These are phyloP conservation scores for Brachystomella parvula DNA, from an alignment of 1,140 invertebrate species.

Conservation along the genomic window DNA sequence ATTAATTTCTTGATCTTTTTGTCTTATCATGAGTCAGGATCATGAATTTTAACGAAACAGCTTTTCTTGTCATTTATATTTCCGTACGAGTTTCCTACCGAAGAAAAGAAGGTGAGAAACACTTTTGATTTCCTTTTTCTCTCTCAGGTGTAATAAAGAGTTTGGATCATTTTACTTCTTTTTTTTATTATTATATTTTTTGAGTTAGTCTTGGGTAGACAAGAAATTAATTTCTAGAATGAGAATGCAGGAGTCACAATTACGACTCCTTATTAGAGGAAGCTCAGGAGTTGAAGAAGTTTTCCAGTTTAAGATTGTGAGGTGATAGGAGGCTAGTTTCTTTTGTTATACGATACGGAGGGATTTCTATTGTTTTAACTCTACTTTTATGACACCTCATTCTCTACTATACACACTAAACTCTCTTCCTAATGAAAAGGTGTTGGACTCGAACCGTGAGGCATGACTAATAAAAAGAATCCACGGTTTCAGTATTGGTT, in stretches of 20 bases:
- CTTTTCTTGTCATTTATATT: neutral
- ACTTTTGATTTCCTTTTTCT: conserved; percentile 18
- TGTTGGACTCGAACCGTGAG: no score
- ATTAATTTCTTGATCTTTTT: neutral
- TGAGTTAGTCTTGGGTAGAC: neutral
- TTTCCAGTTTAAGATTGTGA: conserved; percentile 5
- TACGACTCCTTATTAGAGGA: conserved; percentile 21
- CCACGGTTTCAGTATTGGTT: no score
- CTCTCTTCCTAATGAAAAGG: no score
- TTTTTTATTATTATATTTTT: neutral
- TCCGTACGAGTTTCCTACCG: neutral
- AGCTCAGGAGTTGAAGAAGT: neutral
- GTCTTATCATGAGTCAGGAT: neutral
- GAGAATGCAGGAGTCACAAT: conserved; percentile 31
- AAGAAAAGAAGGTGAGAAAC: conserved; percentile 17
- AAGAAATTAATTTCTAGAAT: neutral
- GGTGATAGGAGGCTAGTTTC: conserved; percentile 9
- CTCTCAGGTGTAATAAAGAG: conserved; percentile 35
- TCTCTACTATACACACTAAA: neutral
- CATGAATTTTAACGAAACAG: neutral
- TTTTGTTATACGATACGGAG: conserved; percentile 22
- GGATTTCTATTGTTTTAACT: conserved; percentile 34
- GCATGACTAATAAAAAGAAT: no score
- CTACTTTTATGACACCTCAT: conserved; percentile 35
- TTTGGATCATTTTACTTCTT: conserved; percentile 24